phyloP scores from a whole-genome alignment of 1,140 invertebrate species.

The Pseudomyrmex dendroicus region DNA sequence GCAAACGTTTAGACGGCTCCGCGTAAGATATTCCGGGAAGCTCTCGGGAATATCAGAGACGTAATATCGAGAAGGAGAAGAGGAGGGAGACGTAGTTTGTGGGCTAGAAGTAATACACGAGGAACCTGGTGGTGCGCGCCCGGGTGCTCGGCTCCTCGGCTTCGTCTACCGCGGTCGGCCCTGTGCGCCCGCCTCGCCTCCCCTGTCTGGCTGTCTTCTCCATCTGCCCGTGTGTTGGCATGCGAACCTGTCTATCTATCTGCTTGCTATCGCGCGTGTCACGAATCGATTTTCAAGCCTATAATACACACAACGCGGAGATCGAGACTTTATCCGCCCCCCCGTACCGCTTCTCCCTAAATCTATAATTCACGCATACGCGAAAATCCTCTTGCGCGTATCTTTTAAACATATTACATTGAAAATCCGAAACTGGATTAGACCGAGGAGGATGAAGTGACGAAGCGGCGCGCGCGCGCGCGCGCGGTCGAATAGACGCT shows the following conservation, averaged over 20 bases:
- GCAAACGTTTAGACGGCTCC: slow-evolving; percentile 75
- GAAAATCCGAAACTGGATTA: background rate
- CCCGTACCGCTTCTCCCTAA: background rate
- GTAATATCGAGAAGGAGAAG: slow-evolving; percentile 72
- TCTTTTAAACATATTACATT: too few species aligned
- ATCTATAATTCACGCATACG: background rate
- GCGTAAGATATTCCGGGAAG: slow-evolving; percentile 74
- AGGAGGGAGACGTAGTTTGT: slow-evolving; percentile 70
- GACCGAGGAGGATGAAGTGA: background rate
- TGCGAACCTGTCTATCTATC: slow-evolving; percentile 50
- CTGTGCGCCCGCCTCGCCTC: slow-evolving; percentile 31
- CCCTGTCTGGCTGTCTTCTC: slow-evolving; percentile 60
- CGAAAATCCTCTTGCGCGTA: background rate
- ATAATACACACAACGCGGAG: slow-evolving; percentile 52
- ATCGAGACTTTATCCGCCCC: slow-evolving; percentile 5
- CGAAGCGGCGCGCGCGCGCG: too few species aligned
- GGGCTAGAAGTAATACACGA: slow-evolving; percentile 75
- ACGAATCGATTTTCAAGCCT: slow-evolving; percentile 70
- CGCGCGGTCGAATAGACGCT: too few species aligned
- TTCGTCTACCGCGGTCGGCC: slow-evolving; percentile 55
- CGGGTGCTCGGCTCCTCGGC: background rate
- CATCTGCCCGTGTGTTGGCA: slow-evolving; percentile 30
- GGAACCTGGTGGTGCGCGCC: slow-evolving; percentile 42
- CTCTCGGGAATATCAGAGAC: slow-evolving; percentile 74
- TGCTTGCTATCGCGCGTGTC: slow-evolving; percentile 62